Conservation (phyloP, 1,140 invertebrate genomes). For the Pectinophora gossypiella region DNA sequence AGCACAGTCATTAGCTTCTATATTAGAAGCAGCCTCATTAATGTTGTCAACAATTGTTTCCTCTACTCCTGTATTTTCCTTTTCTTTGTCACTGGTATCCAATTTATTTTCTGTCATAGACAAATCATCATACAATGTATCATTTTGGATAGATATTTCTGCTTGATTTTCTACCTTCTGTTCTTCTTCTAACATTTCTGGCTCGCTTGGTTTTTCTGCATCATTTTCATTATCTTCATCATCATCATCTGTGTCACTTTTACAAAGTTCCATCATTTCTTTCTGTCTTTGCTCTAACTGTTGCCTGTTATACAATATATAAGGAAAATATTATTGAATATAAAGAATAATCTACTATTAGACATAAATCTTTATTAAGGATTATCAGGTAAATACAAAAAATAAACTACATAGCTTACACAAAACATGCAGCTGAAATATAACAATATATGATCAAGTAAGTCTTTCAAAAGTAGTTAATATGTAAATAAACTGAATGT, state of each 20-base stretch:
- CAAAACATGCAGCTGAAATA: too few relatives aligned
- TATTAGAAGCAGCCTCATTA: too few relatives aligned
- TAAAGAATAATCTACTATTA: too few relatives aligned
- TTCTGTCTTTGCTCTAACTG: slow-evolving; percentile 76
- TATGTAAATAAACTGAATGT: too few relatives aligned
- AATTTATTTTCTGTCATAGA: background rate
- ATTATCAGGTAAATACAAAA: slow-evolving; percentile 35
- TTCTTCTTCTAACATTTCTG: background rate
- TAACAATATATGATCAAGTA: background rate
- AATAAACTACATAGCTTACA: too few relatives aligned
- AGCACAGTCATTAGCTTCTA: too few relatives aligned
- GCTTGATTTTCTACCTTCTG: background rate
- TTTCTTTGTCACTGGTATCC: background rate
- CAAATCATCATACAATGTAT: background rate
- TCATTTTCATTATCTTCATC: slow-evolving; percentile 31
- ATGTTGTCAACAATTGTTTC: too few relatives aligned
- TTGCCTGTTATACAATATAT: too few relatives aligned
- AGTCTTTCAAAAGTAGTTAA: background rate
- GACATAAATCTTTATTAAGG: too few relatives aligned
- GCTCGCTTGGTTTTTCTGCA: slow-evolving; percentile 7
- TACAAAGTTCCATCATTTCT: slow-evolving; percentile 77
- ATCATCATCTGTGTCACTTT: slow-evolving; percentile 75
- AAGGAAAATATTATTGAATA: too few relatives aligned
- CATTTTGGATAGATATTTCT: background rate
- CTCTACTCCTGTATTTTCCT: background rate